Evolutionary conservation across 92 coral and sea anemone species (phyloP).

Genomic region (Phenganax marumi): DNA sequence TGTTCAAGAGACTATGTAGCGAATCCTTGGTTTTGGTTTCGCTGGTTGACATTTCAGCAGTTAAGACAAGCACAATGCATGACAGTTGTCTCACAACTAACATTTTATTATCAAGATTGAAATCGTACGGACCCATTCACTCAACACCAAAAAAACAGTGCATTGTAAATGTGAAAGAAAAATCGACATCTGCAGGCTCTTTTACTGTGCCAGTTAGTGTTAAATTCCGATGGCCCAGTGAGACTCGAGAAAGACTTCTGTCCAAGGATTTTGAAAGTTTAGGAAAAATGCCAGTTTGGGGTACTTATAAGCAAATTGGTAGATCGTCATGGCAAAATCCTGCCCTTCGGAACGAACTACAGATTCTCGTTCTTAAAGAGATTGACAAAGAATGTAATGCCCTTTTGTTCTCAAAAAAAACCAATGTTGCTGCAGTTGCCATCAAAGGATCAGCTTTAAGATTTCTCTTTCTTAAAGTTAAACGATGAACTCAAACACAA

Average conservation of each 20-base stretch:
- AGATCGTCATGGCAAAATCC: conserved; percentile 36
- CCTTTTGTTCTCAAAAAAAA: conserved; percentile 8
- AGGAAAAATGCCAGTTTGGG: conserved; percentile 50
- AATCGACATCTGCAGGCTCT: neutral
- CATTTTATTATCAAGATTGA: too few relatives aligned
- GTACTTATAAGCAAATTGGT: conserved; percentile 48
- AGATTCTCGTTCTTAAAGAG: conserved; percentile 17
- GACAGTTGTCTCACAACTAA: neutral
- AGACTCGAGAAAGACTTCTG: neutral
- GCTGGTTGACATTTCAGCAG: neutral
- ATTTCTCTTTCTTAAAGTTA: neutral
- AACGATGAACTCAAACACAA: neutral
- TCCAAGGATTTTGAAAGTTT: conserved; percentile 47
- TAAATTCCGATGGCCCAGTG: neutral
- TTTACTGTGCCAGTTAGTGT: neutral
- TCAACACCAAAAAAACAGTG: neutral
- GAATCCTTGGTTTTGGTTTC: neutral
- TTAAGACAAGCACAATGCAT: neutral
- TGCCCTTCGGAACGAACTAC: conserved; percentile 23
- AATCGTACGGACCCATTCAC: neutral
- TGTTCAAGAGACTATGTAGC: neutral
- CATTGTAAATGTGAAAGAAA: neutral
- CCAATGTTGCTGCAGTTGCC: neutral
- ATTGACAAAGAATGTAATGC: conserved; percentile 35
- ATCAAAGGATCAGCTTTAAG: neutral